phyloP scores from a whole-genome alignment of 2,888 invertebrate species.

The Lochmaea crataegi region DNA sequence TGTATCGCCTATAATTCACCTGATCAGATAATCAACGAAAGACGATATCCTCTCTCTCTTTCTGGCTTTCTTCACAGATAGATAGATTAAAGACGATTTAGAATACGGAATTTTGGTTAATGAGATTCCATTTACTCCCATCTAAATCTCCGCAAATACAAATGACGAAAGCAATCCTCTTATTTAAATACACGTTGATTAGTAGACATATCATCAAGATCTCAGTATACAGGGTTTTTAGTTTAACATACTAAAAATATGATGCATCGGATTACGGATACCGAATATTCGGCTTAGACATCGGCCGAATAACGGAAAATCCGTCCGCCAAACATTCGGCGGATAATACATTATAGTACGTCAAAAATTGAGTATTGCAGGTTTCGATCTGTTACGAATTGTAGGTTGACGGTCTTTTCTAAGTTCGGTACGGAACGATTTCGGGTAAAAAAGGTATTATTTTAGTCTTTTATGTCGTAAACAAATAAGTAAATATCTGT shows the following conservation, averaged over 20 bases:
- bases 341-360: background rate
- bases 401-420: too few species aligned
- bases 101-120: slow-evolving; percentile 20
- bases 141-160: background rate
- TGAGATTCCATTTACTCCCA: slow-evolving; percentile 8
- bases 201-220: background rate
- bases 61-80: slow-evolving; percentile 20
- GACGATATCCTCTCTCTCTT: slow-evolving; percentile 31
- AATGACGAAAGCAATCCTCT: background rate
- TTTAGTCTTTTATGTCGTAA: too few species aligned
- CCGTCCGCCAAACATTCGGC: background rate
- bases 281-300: too few species aligned
- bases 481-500: too few species aligned
- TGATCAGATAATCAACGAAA: slow-evolving; percentile 39
- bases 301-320: too few species aligned
- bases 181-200: background rate
- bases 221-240: too few species aligned
- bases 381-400: too few species aligned
- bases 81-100: slow-evolving; percentile 32
- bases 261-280: too few species aligned
- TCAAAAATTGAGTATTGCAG: too few species aligned
- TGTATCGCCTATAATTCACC: slow-evolving; percentile 38
- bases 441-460: too few species aligned
- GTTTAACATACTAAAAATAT: too few species aligned
- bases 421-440: too few species aligned